Conservation (phyloP, 2,797 vertebrate genomes). For the Alcedo atthis region DNA sequence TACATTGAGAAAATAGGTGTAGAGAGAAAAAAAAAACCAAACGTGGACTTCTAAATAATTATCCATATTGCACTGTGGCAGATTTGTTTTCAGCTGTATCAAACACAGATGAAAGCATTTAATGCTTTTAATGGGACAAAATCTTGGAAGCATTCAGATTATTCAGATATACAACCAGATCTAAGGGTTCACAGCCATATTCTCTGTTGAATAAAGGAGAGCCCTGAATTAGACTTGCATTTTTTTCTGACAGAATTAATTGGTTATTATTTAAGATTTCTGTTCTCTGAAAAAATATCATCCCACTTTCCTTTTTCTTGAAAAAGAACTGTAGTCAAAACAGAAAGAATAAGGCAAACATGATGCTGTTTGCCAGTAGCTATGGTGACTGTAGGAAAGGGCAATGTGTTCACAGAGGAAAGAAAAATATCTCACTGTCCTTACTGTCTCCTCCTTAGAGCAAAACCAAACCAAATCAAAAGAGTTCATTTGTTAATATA, state of each 20-base stretch:
- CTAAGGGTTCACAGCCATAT: neutral
- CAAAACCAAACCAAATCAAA: neutral
- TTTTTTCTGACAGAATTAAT: constrained; percentile 26
- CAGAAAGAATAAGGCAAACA: neutral
- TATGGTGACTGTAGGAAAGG: constrained; percentile 25
- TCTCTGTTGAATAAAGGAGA: neutral
- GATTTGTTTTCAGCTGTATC: constrained; percentile 12
- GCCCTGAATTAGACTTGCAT: neutral
- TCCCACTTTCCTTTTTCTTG: neutral
- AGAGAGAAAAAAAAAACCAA: neutral
- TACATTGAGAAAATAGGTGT: constrained; percentile 15
- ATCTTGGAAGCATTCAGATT: neutral
- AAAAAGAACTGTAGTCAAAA: neutral
- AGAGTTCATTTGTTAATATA: neutral
- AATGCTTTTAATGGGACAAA: constrained; percentile 32
- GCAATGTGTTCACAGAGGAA: neutral
- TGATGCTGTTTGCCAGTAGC: constrained; percentile 33
- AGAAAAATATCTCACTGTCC: neutral
- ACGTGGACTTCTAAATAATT: neutral
- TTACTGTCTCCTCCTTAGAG: neutral
- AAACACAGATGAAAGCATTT: constrained; percentile 27
- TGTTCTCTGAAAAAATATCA: neutral
- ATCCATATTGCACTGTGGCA: neutral
- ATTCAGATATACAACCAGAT: neutral
- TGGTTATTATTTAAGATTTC: neutral